phyloP scores from a whole-genome alignment of 2,797 vertebrate genomes.

The Cephalopachus bancanus region DNA sequence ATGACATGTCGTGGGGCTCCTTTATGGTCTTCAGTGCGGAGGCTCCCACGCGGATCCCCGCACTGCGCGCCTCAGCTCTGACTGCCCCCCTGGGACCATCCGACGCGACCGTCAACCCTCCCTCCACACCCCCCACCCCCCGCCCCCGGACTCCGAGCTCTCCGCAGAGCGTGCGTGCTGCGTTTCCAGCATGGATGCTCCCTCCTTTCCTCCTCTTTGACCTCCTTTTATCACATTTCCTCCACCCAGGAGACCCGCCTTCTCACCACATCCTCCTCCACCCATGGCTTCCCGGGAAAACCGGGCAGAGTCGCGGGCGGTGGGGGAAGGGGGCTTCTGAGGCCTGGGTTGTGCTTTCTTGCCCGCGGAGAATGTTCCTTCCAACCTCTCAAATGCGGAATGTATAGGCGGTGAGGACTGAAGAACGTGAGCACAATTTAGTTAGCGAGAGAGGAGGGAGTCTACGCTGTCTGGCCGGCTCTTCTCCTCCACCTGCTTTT shows the following conservation, averaged over 20 bases:
- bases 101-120: neutral
- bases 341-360: neutral
- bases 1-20: too few relatives aligned
- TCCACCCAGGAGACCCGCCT: neutral
- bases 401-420: neutral
- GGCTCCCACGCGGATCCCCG: fast-evolving
- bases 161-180: neutral
- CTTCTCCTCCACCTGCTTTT: neutral
- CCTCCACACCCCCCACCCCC: neutral
- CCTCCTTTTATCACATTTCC: neutral
- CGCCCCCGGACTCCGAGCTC: too few relatives aligned
- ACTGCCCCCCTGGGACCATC: too few relatives aligned
- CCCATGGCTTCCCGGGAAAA: neutral
- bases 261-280: neutral
- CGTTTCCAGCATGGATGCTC: neutral
- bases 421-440: neutral
- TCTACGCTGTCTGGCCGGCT: neutral
- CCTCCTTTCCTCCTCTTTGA: too few relatives aligned
- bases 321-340: neutral
- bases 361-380: neutral
- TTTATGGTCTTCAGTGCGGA: neutral
- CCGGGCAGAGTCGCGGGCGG: fast-evolving
- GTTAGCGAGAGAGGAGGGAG: neutral
- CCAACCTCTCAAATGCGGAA: neutral
- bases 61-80: too few relatives aligned